Evolutionary conservation across 2,888 invertebrate species (phyloP).

Genomic region (Torymus texanus): DNA sequence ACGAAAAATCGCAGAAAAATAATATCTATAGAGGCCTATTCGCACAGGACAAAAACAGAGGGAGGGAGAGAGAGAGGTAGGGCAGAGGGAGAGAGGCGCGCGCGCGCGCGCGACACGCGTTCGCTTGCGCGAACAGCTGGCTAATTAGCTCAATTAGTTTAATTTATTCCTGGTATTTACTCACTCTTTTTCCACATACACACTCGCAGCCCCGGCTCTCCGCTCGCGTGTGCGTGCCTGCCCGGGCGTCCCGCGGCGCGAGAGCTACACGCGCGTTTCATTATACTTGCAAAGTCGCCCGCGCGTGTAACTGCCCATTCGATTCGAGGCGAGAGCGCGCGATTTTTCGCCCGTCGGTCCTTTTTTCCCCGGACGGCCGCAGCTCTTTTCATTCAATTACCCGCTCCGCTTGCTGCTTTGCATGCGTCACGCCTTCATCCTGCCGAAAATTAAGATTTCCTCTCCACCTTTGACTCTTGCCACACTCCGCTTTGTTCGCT

Average conservation of each 20-base stretch:
- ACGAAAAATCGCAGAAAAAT: no score
- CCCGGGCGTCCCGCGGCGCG: constrained; percentile 4
- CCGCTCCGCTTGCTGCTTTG: constrained; percentile 3
- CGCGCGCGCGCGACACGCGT: constrained; percentile 43
- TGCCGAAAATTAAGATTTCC: constrained; percentile 44
- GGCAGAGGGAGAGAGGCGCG: not conserved
- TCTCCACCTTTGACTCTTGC: not conserved
- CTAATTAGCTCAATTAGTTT: constrained; percentile 72
- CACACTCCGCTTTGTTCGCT: not conserved
- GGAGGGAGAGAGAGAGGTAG: no score
- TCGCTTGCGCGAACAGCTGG: constrained; percentile 67
- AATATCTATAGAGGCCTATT: no score
- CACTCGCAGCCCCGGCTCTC: constrained; percentile 35
- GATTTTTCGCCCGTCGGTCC: not conserved
- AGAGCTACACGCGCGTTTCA: not conserved
- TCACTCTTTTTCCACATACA: constrained; percentile 57
- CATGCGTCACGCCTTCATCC: not conserved
- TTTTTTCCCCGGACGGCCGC: not conserved
- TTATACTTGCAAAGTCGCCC: constrained; percentile 26
- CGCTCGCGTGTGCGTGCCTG: not conserved
- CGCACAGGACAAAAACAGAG: no score
- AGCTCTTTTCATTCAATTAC: constrained; percentile 27
- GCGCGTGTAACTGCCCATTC: not conserved
- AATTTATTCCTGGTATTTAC: constrained; percentile 70
- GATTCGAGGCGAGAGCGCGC: no score